Percentiles rank a stretch among this genome's conserved stretches.
phyloP scores from a whole-genome alignment of 2,888 invertebrate species.

The Neoitamus cyanurus region DNA sequence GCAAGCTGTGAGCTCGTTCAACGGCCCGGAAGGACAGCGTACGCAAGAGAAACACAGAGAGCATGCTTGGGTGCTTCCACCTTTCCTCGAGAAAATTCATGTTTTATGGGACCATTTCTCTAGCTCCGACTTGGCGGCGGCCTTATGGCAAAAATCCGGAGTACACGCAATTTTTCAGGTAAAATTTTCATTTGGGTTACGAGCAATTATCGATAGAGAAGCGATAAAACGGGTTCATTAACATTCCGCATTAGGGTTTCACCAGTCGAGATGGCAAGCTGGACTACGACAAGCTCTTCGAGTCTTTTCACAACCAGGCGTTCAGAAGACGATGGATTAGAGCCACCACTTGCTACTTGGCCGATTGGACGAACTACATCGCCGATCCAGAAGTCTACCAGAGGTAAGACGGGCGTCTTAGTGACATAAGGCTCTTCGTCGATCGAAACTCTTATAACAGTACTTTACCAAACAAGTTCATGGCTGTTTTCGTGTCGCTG shows the following conservation, averaged over 20 bases:
- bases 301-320: slow-evolving; percentile 82
- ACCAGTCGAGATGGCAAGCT: slow-evolving; percentile 76
- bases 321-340: slow-evolving; percentile 85
- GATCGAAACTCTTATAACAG: slow-evolving; percentile 29
- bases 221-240: slow-evolving; percentile 13
- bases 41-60: slow-evolving; percentile 74
- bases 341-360: slow-evolving; percentile 78
- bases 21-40: slow-evolving; percentile 72
- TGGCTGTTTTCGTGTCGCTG: not conserved
- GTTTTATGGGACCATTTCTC: slow-evolving; percentile 83
- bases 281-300: slow-evolving; percentile 78
- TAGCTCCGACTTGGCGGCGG: slow-evolving; percentile 81
- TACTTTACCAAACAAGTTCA: slow-evolving; percentile 34
- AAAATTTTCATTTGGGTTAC: slow-evolving; percentile 3
- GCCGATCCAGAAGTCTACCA: slow-evolving; percentile 81
- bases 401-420: slow-evolving; percentile 68
- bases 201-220: not conserved
- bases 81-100: slow-evolving; percentile 75
- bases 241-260: slow-evolving; percentile 67
- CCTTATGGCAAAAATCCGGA: slow-evolving; percentile 79
- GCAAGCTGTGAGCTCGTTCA: slow-evolving; percentile 73
- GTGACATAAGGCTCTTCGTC: not conserved
- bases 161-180: slow-evolving; percentile 75
- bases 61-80: slow-evolving; percentile 79
- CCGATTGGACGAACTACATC: slow-evolving; percentile 78